Percentiles rank a stretch among this genome's conserved stretches.
Conservation (phyloP, 1,140 invertebrate genomes). For the Drosophila seguyi region DNA sequence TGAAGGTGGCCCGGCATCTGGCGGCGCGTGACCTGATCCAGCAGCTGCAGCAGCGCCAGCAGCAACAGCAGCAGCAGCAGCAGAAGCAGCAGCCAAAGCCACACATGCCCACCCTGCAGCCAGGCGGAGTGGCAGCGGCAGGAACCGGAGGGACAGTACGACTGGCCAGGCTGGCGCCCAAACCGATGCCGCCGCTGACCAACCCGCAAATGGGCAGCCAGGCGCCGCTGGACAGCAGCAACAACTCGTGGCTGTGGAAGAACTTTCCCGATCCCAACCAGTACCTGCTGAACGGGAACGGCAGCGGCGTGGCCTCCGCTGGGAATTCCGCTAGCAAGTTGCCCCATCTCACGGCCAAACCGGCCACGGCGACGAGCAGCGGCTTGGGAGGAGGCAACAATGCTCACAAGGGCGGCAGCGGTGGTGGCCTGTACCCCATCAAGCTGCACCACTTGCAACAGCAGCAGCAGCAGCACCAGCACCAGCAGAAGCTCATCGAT, state of each 20-base stretch:
- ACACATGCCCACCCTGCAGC: constrained; percentile 52
- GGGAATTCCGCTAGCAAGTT: constrained; percentile 46
- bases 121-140: constrained; percentile 21
- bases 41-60: constrained; percentile 39
- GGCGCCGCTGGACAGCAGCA: constrained; percentile 56
- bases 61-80: constrained; percentile 27
- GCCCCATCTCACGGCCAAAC: constrained; percentile 70
- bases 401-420: background rate
- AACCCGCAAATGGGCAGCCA: constrained; percentile 48
- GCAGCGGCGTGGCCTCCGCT: background rate
- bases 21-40: constrained; percentile 51
- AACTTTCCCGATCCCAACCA: constrained; percentile 79
- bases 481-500: constrained; percentile 74
- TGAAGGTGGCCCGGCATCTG: constrained; percentile 44
- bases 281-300: constrained; percentile 68
- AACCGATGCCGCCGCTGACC: constrained; percentile 60
- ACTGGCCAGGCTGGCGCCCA: constrained; percentile 54
- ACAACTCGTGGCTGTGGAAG: constrained; percentile 78
- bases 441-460: constrained; percentile 52
- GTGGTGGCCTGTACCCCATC: constrained; percentile 8
- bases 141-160: constrained; percentile 15
- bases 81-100: constrained; percentile 12
- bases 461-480: constrained; percentile 65
- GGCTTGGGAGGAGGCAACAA: background rate
- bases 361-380: constrained; percentile 55